Evolutionary conservation across 2,113 vertebrate genomes (phyloP).

Genomic region (Cheilinus undulatus): DNA sequence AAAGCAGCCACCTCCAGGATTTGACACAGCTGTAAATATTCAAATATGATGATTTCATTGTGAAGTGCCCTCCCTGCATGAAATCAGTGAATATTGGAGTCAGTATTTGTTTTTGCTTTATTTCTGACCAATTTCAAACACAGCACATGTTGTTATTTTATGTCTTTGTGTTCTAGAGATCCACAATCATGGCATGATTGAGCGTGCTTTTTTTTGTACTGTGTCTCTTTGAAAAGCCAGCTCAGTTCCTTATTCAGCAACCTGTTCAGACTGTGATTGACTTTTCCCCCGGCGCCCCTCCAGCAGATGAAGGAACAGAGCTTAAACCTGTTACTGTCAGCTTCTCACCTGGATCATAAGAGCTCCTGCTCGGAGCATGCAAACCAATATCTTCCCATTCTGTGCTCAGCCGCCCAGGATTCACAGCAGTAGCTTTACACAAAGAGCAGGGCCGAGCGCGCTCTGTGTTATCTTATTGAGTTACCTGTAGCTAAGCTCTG

Average conservation of each 20-base stretch:
- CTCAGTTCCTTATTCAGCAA: slow-evolving; percentile 61
- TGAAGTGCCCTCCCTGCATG: slow-evolving; percentile 21
- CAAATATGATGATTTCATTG: slow-evolving; percentile 61
- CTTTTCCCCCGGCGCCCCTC: slow-evolving; percentile 68
- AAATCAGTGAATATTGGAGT: slow-evolving; percentile 16
- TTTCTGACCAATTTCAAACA: slow-evolving; percentile 21
- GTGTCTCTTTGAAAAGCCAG: slow-evolving; percentile 54
- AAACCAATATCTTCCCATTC: slow-evolving; percentile 82
- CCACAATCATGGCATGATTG: slow-evolving; percentile 39
- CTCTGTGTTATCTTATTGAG: slow-evolving; percentile 81
- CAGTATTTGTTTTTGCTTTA: slow-evolving; percentile 30
- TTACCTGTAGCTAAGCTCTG: slow-evolving; percentile 83
- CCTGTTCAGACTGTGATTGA: slow-evolving; percentile 66
- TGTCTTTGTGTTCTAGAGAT: slow-evolving; percentile 26
- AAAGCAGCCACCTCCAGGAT: slow-evolving; percentile 41
- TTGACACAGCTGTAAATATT: slow-evolving; percentile 57
- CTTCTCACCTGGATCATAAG: slow-evolving; percentile 85
- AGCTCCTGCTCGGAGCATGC: slow-evolving; percentile 69
- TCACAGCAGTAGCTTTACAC: slow-evolving; percentile 66
- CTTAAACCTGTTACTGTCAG: slow-evolving; percentile 84
- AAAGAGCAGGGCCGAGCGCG: slow-evolving; percentile 73
- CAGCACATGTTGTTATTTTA: slow-evolving; percentile 22
- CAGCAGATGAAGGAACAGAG: slow-evolving; percentile 77
- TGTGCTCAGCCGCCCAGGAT: slow-evolving; percentile 68
- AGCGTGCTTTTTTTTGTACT: slow-evolving; percentile 44